phyloP scores from a whole-genome alignment of 2,888 invertebrate genomes.

The Apodemia zela region DNA sequence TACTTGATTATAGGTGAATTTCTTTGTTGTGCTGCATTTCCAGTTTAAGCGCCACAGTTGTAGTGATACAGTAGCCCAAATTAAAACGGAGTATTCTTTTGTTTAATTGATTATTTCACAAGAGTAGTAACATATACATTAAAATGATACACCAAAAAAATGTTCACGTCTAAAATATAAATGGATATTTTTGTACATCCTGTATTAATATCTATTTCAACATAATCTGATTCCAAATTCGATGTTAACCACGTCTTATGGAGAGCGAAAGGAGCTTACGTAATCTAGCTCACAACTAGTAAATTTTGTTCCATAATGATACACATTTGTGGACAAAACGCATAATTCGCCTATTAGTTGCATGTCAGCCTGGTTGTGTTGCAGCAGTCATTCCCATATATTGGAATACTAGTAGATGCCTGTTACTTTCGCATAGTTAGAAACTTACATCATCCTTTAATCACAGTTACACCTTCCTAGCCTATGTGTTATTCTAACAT shows the following conservation, averaged over 20 bases:
- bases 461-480: too few relatives aligned
- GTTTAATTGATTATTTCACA: too few relatives aligned
- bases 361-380: background rate
- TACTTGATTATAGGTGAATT: too few relatives aligned
- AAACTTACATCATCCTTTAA: background rate
- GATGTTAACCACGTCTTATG: slow-evolving; percentile 11
- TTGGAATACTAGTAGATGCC: background rate
- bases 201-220: slow-evolving; percentile 6
- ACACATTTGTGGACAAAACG: slow-evolving; percentile 14
- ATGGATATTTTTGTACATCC: background rate
- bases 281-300: slow-evolving; percentile 9
- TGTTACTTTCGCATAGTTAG: background rate
- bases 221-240: slow-evolving; percentile 9
- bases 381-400: background rate
- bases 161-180: background rate
- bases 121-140: too few relatives aligned
- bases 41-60: too few relatives aligned
- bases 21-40: too few relatives aligned
- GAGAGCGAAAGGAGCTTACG: slow-evolving; percentile 13
- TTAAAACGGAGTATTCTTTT: too few relatives aligned
- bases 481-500: too few relatives aligned
- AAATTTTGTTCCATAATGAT: slow-evolving; percentile 10
- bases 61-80: too few relatives aligned
- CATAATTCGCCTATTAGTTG: slow-evolving; percentile 16
- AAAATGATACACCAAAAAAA: too few relatives aligned